phyloP scores from a whole-genome alignment of 2,113 vertebrate genomes.

The Callaeas wilsoni region DNA sequence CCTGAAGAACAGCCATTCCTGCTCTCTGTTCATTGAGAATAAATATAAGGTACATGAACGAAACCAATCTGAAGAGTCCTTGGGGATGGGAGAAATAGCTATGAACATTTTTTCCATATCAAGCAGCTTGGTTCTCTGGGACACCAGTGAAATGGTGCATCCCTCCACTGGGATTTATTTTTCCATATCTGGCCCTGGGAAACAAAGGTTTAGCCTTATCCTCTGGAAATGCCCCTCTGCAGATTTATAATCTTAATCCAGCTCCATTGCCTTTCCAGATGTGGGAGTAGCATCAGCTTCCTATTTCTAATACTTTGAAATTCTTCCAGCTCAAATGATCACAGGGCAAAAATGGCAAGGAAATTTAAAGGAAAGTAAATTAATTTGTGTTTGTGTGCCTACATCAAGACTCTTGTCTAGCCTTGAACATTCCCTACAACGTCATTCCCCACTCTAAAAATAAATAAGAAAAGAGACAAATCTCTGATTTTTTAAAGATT shows the following conservation, averaged over 20 bases:
- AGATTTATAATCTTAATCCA: not conserved
- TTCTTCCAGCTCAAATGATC: not conserved
- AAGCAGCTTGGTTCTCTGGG: not conserved
- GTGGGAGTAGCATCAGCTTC: not conserved
- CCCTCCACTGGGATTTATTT: not conserved
- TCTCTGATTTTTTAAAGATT: conserved; percentile 3
- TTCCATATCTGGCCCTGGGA: not conserved
- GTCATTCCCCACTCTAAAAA: not conserved
- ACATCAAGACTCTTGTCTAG: not conserved
- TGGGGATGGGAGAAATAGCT: not conserved
- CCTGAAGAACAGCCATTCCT: not conserved
- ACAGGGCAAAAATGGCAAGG: not conserved
- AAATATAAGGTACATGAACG: not conserved
- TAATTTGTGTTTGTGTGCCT: not conserved
- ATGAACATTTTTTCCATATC: not conserved
- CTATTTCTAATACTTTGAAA: not conserved
- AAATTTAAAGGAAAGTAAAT: not conserved
- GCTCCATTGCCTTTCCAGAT: not conserved
- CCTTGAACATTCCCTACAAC: not conserved
- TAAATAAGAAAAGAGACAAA: not conserved
- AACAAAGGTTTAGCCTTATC: not conserved
- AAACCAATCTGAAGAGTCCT: not conserved
- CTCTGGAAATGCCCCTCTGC: not conserved
- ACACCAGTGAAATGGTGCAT: not conserved
- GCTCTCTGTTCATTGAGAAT: not conserved